A percentile compares a stretch with the other conserved stretches of the same genome.
phyloP scores from a whole-genome alignment of 1,140 invertebrate species.

The Lasioglossum baleicum region DNA sequence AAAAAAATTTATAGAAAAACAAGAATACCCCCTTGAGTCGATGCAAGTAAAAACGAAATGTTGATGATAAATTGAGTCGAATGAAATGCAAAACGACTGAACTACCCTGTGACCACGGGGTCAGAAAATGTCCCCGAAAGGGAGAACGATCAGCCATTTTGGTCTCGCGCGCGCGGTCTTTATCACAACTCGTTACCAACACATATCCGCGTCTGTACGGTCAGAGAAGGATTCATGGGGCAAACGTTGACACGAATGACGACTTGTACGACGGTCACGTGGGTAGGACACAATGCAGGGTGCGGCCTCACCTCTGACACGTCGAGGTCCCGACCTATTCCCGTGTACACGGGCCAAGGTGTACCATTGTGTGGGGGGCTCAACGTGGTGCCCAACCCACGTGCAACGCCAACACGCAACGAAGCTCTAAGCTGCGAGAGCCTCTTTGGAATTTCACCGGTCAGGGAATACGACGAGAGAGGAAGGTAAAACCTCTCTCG shows the following conservation, averaged over 20 bases:
- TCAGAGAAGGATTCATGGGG: constrained; percentile 53
- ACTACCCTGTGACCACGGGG: too few species aligned
- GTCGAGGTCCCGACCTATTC: constrained; percentile 73
- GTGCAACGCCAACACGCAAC: constrained; percentile 70
- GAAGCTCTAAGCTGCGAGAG: constrained; percentile 53
- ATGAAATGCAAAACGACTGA: too few species aligned
- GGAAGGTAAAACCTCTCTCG: neutral
- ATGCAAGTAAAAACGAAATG: too few species aligned
- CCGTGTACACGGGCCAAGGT: constrained; percentile 60
- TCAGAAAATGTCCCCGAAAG: neutral
- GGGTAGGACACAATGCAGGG: constrained; percentile 78
- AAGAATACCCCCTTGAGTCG: too few species aligned
- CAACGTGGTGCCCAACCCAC: constrained; percentile 67
- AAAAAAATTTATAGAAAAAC: too few species aligned
- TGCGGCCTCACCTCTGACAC: constrained; percentile 79
- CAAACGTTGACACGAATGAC: constrained; percentile 74
- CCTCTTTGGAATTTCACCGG: constrained; percentile 68
- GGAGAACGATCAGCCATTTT: neutral
- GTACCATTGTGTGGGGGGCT: constrained; percentile 58
- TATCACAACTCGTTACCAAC: constrained; percentile 37
- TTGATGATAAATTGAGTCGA: too few species aligned
- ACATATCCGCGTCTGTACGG: constrained; percentile 20
- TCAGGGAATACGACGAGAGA: constrained; percentile 58
- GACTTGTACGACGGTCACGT: constrained; percentile 76
- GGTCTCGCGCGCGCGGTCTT: neutral